Conservation (phyloP, 2,888 invertebrate genomes). For the Chrysodeixis includens region DNA sequence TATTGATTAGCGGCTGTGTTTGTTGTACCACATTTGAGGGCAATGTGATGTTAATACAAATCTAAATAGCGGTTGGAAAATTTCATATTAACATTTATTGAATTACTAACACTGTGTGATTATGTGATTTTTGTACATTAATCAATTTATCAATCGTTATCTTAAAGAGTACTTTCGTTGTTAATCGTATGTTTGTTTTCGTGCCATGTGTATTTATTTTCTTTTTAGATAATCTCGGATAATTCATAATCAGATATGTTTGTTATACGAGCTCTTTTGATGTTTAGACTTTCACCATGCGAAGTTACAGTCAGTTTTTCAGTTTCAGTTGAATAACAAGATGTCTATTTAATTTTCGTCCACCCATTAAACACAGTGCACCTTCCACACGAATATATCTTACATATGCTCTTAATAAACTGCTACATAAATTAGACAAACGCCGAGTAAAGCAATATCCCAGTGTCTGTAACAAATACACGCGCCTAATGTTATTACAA, state of each 20-base stretch:
- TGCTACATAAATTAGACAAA: neutral
- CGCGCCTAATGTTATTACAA: neutral
- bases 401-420: neutral
- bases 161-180: neutral
- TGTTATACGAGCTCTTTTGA: too few relatives aligned
- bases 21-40: neutral
- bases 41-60: neutral
- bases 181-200: neutral
- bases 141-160: neutral
- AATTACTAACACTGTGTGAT: neutral
- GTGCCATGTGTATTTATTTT: too few relatives aligned
- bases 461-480: too few relatives aligned
- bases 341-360: too few relatives aligned
- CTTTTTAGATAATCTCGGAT: too few relatives aligned
- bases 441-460: neutral
- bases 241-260: too few relatives aligned
- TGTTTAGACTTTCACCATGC: too few relatives aligned
- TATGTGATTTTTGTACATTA: neutral
- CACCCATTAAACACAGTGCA: too few relatives aligned
- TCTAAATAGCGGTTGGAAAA: neutral
- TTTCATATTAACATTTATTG: too few relatives aligned
- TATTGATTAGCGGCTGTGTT: neutral
- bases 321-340: too few relatives aligned
- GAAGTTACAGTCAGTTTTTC: too few relatives aligned
- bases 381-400: too few relatives aligned